Percentiles rank a stretch among this genome's conserved stretches.
Evolutionary conservation across 2,797 vertebrate species (phyloP).

Genomic region (Acipenser ruthenus): DNA sequence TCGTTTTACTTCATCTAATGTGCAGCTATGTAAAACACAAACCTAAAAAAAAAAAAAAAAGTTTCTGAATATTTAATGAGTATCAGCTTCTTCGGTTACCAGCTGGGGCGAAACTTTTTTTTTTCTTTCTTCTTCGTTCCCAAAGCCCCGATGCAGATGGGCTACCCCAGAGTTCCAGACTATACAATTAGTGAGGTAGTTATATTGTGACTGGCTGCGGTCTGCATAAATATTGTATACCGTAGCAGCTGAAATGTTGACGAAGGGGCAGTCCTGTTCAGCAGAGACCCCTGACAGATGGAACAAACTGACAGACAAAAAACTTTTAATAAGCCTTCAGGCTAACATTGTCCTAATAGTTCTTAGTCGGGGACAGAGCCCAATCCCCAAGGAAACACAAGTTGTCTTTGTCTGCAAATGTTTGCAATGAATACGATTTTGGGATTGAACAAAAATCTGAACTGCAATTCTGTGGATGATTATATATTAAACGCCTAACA

Average conservation of each 20-base stretch:
- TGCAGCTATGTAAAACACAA: slow-evolving; percentile 17
- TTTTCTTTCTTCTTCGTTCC: slow-evolving; percentile 56
- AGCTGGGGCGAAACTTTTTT: slow-evolving; percentile 63
- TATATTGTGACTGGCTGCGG: slow-evolving; percentile 59
- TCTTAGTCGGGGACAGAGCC: slow-evolving; percentile 37
- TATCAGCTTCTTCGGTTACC: slow-evolving; percentile 58
- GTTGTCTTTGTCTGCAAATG: slow-evolving; percentile 63
- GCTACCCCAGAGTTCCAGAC: slow-evolving; percentile 61
- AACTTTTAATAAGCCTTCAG: slow-evolving; percentile 72
- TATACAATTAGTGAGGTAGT: slow-evolving; percentile 63
- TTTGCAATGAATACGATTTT: slow-evolving; percentile 18
- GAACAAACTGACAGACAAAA: slow-evolving; percentile 73
- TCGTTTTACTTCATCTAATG: not conserved
- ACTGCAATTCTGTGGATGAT: too few species aligned
- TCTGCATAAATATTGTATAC: slow-evolving; percentile 93
- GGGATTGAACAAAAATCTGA: not conserved
- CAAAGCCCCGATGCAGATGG: slow-evolving; percentile 75
- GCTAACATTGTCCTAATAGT: slow-evolving; percentile 64
- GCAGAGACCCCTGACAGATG: slow-evolving; percentile 86
- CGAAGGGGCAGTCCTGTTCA: slow-evolving; percentile 57
- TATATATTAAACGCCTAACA: too few species aligned
- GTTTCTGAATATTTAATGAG: slow-evolving; percentile 71
- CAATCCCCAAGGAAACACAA: slow-evolving; percentile 55
- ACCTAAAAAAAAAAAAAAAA: slow-evolving; percentile 30
- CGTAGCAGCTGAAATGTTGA: slow-evolving; percentile 81